phyloP scores from a whole-genome alignment of 2,888 invertebrate species.

The Chorisops tibialis region DNA sequence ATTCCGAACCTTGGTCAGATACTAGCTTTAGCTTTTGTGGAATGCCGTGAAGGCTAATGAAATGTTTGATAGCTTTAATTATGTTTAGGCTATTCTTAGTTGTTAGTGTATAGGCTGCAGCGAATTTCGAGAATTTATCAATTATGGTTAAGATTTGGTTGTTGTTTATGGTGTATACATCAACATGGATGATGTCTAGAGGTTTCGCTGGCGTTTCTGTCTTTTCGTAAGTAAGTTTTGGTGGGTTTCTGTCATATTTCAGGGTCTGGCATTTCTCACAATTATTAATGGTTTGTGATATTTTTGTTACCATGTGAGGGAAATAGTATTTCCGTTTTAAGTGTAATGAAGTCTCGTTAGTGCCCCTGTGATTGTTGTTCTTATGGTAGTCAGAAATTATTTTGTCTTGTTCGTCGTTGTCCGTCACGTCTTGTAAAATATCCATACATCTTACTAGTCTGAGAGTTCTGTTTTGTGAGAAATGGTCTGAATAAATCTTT shows the following conservation, averaged over 20 bases:
- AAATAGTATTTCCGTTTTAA: slow-evolving; percentile 25
- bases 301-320: slow-evolving; percentile 21
- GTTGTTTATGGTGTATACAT: slow-evolving; percentile 17
- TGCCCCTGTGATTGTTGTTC: slow-evolving; percentile 25
- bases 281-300: slow-evolving; percentile 27
- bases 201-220: slow-evolving; percentile 25
- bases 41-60: slow-evolving; percentile 16
- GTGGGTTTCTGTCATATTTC: slow-evolving; percentile 30
- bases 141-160: slow-evolving; percentile 16
- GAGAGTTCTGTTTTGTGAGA: no score
- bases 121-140: slow-evolving; percentile 23
- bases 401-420: slow-evolving; percentile 25
- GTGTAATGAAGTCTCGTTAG: slow-evolving; percentile 23
- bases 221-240: slow-evolving; percentile 20
- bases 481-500: slow-evolving; percentile 13
- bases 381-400: slow-evolving; percentile 25
- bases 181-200: slow-evolving; percentile 7
- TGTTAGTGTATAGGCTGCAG: slow-evolving; percentile 15
- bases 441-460: slow-evolving; percentile 31
- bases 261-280: slow-evolving; percentile 19
- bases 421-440: slow-evolving; percentile 23
- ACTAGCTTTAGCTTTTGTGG: neutral
- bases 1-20: slow-evolving; percentile 25
- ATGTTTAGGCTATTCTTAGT: slow-evolving; percentile 10
- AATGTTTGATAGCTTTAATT: slow-evolving; percentile 11